Evolutionary conservation across 2,797 vertebrate species (phyloP), one percentile per base, ranked within the genome.

Genomic region (Fundulus diaphanus): DNA sequence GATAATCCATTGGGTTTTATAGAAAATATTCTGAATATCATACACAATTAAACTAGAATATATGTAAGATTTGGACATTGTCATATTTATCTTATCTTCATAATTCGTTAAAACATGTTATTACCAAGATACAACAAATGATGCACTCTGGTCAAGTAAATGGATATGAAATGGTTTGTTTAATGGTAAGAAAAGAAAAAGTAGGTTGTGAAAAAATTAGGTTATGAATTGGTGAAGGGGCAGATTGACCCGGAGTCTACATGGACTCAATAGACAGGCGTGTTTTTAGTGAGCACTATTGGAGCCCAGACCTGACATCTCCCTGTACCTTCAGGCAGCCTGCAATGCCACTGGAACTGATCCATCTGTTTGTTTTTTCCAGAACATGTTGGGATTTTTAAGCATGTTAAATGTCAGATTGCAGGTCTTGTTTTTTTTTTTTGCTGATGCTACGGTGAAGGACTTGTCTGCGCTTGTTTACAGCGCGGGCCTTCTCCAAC

Each of bases 391-490:
- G 40, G 49, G 75, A 72, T 86, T 84, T 87, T 77, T 20, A 76
- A 79, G 84, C 80, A 88, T 84, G 83, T 78, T 84, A 70, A 77
- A 83, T 78, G 79, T 90, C 66, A 68, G 74, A 70, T 72, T 74
- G 61, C 82, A 52, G 40, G 29, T 77, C 74, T 73, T 44, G 15
- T 78, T 71, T 78, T 11, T 72, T 65, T 74, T 65, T 74, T 67
- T 71, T 46, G 24, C 66, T 67, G 52, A 74, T 72, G 69, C 57
- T 73, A 61, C 70, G 44, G 9, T 18, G 29, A 20, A 59, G 70
- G 49, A 87, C 67, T 46, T 72, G 44, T 83, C 77, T 57, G 72
- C 73, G 78, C 2, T 24, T 77, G 71, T 85, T 35, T 70, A 82
- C 71, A 70, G 70, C 86, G 72, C 70, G 74, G 73, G 74, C 42